phyloP scores from a whole-genome alignment of 1,140 invertebrate genomes.

The Drosophila paulistorum region DNA sequence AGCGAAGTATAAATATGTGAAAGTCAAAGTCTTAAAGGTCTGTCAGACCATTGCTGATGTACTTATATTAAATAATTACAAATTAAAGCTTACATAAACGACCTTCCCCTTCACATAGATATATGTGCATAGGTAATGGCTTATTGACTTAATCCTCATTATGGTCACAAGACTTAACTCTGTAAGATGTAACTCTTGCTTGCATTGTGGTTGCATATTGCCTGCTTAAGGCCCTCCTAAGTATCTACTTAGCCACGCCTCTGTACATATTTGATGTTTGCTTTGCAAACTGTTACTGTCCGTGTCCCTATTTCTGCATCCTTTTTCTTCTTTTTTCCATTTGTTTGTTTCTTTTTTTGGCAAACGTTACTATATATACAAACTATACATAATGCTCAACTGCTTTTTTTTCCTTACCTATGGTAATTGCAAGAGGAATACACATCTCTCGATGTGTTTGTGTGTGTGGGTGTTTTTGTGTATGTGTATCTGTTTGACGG shows the following conservation, averaged over 20 bases:
- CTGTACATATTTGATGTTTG: constrained; percentile 24
- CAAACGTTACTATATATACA: constrained; percentile 19
- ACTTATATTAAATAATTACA: too few relatives aligned
- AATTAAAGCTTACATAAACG: too few relatives aligned
- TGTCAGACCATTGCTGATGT: too few relatives aligned
- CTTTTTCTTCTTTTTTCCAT: constrained; percentile 11
- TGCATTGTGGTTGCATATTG: too few relatives aligned
- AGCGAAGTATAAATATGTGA: too few relatives aligned
- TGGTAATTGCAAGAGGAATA: constrained; percentile 45
- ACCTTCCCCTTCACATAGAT: neutral
- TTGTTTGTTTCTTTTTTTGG: constrained; percentile 18
- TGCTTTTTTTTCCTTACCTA: constrained; percentile 57
- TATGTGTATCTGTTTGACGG: neutral
- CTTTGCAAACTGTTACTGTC: constrained; percentile 35
- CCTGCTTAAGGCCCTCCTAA: neutral
- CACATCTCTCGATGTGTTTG: neutral
- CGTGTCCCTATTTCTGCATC: constrained; percentile 7
- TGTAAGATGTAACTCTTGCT: too few relatives aligned
- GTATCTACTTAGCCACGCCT: neutral
- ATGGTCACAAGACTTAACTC: too few relatives aligned
- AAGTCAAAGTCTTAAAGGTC: too few relatives aligned
- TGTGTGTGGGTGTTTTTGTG: neutral
- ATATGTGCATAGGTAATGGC: too few relatives aligned
- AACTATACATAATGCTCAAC: constrained; percentile 53
- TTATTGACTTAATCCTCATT: too few relatives aligned